These are phyloP conservation scores for Garrulus glandarius DNA, from an alignment of 2,797 vertebrate species.

Conservation along the genomic window DNA sequence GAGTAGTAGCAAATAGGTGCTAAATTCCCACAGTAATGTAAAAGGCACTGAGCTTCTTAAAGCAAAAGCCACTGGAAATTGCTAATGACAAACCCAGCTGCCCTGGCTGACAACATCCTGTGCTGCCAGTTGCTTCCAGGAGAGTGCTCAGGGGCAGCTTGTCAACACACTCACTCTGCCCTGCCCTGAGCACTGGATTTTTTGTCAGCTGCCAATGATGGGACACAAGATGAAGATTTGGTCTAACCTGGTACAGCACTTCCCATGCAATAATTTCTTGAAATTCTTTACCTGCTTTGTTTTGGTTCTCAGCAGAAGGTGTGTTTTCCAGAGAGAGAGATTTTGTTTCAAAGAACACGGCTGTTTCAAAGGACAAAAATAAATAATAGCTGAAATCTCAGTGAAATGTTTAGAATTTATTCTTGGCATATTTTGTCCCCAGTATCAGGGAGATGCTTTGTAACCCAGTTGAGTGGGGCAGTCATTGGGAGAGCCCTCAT, in stretches of 20 bases:
- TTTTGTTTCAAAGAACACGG: not conserved
- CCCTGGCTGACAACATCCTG: not conserved
- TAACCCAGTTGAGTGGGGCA: not conserved
- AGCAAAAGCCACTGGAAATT: not conserved
- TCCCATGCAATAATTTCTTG: not conserved
- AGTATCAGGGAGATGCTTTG: not conserved
- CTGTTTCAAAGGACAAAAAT: not conserved
- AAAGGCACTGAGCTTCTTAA: not conserved
- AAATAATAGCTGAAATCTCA: not conserved
- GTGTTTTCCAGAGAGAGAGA: not conserved
- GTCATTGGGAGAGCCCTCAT: not conserved
- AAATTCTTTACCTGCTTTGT: not conserved
- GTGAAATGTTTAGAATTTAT: not conserved
- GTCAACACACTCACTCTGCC: not conserved
- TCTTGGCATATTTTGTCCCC: not conserved
- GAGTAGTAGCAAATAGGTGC: not conserved
- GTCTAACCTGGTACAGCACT: not conserved
- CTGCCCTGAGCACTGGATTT: not conserved
- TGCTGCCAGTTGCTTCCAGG: not conserved
- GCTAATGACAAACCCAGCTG: not conserved
- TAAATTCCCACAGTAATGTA: not conserved
- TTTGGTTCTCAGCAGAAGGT: not conserved
- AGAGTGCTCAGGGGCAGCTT: accelerated
- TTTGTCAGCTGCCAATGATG: not conserved
- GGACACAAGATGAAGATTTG: not conserved